These are phyloP conservation scores for Ditula angustiorana DNA, from an alignment of 2,888 invertebrate genomes.

Conservation along the genomic window DNA sequence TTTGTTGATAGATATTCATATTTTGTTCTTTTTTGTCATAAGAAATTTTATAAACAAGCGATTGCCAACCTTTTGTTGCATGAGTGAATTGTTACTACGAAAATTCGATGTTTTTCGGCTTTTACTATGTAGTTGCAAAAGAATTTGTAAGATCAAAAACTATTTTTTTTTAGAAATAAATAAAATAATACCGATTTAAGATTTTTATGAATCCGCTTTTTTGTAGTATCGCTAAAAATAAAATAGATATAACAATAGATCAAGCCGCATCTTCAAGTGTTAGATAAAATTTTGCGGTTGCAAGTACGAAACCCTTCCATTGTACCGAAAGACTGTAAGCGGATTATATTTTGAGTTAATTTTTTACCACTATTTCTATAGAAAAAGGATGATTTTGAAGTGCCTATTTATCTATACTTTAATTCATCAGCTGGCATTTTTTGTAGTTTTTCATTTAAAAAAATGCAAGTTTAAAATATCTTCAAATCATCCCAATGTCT, in stretches of 20 bases:
- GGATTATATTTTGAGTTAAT: conserved; percentile 77
- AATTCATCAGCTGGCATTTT: conserved; percentile 16
- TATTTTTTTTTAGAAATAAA: too few species aligned
- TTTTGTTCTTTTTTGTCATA: too few species aligned
- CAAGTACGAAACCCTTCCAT: conserved; percentile 68
- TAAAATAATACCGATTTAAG: too few species aligned
- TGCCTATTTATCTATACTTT: conserved; percentile 30
- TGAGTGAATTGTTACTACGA: too few species aligned
- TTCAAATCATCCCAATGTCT: neutral
- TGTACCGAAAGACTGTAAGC: conserved; percentile 54
- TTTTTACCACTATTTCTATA: conserved; percentile 59
- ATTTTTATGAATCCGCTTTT: neutral
- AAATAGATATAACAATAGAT: conserved; percentile 21
- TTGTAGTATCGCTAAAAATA: conserved; percentile 13
- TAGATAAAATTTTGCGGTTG: conserved; percentile 71
- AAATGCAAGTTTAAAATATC: too few species aligned
- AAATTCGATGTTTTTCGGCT: too few species aligned
- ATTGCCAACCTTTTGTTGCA: too few species aligned
- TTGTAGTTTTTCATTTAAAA: too few species aligned
- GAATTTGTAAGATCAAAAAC: too few species aligned
- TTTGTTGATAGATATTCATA: too few species aligned
- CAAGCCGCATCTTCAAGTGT: conserved; percentile 53
- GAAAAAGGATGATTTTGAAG: conserved; percentile 37
- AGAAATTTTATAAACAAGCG: too few species aligned
- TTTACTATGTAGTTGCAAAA: too few species aligned